phyloP scores from a whole-genome alignment of 2,797 vertebrate genomes.

The Dallia pectoralis region DNA sequence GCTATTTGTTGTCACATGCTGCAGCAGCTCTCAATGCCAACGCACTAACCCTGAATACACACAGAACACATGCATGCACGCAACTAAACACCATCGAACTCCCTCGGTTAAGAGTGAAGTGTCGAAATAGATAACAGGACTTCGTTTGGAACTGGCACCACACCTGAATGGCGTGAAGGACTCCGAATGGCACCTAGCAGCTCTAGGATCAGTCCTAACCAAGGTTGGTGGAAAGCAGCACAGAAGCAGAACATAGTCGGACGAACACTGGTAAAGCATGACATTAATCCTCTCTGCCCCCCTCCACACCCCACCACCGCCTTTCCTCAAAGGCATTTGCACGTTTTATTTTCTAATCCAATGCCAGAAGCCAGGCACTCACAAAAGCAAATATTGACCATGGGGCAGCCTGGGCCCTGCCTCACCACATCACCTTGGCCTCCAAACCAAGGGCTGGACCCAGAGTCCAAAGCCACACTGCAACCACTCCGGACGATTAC shows the following conservation, averaged over 20 bases:
- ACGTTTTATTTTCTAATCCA: conserved; percentile 45
- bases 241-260: background rate
- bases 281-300: background rate
- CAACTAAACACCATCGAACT: too few species aligned
- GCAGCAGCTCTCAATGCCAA: background rate
- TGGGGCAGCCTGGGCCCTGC: conserved; percentile 43
- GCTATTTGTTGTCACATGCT: background rate
- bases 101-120: too few species aligned
- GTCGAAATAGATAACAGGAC: conserved; percentile 53
- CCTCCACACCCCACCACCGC: too few species aligned
- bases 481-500: background rate
- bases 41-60: background rate
- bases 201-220: background rate
- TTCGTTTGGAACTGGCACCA: conserved; percentile 55
- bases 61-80: background rate
- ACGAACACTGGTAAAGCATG: background rate
- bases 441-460: conserved; percentile 29
- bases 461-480: conserved; percentile 28
- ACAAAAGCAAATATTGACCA: conserved; percentile 68
- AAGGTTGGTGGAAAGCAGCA: background rate
- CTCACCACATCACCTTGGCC: conserved; percentile 45
- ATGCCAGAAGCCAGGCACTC: conserved; percentile 46
- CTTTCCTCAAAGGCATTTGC: conserved; percentile 29
- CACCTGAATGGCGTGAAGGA: too few species aligned
- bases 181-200: too few species aligned